Evolutionary conservation across 1,140 invertebrate species (phyloP), one percentile per base, ranked within the genome.

Genomic region (Drosophila sulfurigaster): DNA sequence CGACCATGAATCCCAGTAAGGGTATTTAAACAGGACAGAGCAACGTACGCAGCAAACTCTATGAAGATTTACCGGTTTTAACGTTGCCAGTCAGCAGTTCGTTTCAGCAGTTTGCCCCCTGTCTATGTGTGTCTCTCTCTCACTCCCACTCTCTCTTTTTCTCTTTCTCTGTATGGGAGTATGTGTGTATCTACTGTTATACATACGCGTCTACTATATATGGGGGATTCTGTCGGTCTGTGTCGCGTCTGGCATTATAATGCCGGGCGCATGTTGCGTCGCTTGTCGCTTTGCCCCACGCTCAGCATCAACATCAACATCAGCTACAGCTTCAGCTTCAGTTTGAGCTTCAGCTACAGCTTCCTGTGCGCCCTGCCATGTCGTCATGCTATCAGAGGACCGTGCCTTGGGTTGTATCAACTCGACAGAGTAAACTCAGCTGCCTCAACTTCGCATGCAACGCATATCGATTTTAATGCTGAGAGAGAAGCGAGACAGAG

Each of bases 61-160:
- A 89, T 81, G 86, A 89, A 90, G 85, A 89, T 89, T 89, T 89
- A 89, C 86, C 81, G 85, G 81, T 89, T 89, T 89, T 85, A 89
- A 85, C 86, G 72, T 85, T 90, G 86, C 81, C 81, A 90, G 85
- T 85, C 86, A 89, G 83, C 83, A 87, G 83, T 88, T 88, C 73
- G 62, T 54, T 68, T 64, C 49, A 59, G 62, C 60, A 75, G 66
- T 70, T 56, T 54, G 56, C 28, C 45, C 66, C 7, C 52, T 16
- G 43, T 48, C 43, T 62, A 30, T 48, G 43, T 38, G 6, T 63
- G 10, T 11, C 11, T 71, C 20, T 62, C n/a, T 49, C 5, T 20
- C 16, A 2, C 20, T 4, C 20, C 3, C 20, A 20, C 20, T 20
- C 20, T 20, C 20, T 20, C 20, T 20, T 2, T 20, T 20, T 25